Percentiles rank a stretch among this genome's conserved stretches.
Evolutionary conservation across 2,797 vertebrate genomes (phyloP).

Genomic region (Pangasius larnaudii): DNA sequence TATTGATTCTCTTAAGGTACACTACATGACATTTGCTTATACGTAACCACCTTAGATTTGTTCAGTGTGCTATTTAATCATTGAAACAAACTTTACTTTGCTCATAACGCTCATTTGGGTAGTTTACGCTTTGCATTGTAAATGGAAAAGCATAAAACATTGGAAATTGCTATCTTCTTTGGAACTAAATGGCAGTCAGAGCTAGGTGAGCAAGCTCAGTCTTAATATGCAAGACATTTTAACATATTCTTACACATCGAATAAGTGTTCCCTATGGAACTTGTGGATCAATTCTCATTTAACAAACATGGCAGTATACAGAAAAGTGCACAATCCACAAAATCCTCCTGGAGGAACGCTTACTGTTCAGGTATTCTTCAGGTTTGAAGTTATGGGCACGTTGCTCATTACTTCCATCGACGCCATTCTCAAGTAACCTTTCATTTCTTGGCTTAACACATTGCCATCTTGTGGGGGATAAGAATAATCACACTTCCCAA

Average conservation of each 20-base stretch:
- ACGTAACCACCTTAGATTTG: background rate
- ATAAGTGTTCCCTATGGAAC: background rate
- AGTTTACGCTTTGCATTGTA: background rate
- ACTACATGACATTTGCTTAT: background rate
- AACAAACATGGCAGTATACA: background rate
- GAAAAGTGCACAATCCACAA: background rate
- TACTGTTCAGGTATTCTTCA: background rate
- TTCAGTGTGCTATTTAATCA: background rate
- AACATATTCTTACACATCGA: background rate
- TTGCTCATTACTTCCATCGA: background rate
- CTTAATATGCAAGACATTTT: background rate
- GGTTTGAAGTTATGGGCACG: background rate
- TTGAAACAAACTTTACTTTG: background rate
- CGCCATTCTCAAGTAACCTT: background rate
- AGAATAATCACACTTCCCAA: slow-evolving; percentile 9
- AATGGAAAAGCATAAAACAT: background rate
- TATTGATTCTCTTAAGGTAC: background rate
- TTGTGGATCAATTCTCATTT: slow-evolving; percentile 1
- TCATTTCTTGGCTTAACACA: slow-evolving; percentile 26
- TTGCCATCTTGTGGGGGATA: slow-evolving; percentile 70
- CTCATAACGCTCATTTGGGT: background rate
- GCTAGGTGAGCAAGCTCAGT: background rate
- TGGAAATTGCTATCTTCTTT: background rate
- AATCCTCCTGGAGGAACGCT: background rate
- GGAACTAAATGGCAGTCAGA: background rate